phyloP scores from a whole-genome alignment of 2,888 invertebrate genomes.

The Hemicrepidius hirtus region DNA sequence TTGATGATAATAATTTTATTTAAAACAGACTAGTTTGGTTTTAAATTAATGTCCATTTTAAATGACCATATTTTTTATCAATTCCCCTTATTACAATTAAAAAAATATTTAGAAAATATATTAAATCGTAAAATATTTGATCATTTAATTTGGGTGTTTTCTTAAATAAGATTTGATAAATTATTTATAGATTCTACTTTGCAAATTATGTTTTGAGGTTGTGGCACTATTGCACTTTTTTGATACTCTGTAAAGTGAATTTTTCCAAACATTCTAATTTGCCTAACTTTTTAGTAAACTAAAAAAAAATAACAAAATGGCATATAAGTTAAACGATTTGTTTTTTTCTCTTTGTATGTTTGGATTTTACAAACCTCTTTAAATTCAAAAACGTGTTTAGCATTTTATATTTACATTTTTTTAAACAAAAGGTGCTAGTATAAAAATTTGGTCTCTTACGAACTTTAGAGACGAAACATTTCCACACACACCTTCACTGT shows the following conservation, averaged over 20 bases:
- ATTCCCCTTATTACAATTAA: neutral
- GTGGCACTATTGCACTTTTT: neutral
- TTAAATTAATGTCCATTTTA: conserved; percentile 4
- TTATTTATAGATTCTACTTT: neutral
- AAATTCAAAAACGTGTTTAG: no score
- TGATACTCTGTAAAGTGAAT: neutral
- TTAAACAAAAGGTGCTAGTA: no score
- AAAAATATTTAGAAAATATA: neutral
- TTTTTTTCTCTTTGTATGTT: neutral
- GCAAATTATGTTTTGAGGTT: neutral
- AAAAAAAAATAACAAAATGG: neutral
- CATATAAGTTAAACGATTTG: neutral
- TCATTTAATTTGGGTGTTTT: conserved; percentile 11
- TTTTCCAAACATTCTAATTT: neutral
- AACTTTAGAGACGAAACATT: no score
- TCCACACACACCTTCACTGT: no score
- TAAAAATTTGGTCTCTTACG: no score
- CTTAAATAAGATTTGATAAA: neutral
- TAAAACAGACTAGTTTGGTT: conserved; percentile 11
- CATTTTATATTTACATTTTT: no score
- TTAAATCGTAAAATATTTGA: neutral
- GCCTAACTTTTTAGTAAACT: neutral
- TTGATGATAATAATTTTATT: neutral
- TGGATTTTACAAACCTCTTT: no score
- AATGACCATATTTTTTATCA: conserved; percentile 7